Percentiles rank a stretch among this genome's conserved stretches.
Conservation (phyloP, 2,113 vertebrate genomes). For the Oceanites oceanicus region DNA sequence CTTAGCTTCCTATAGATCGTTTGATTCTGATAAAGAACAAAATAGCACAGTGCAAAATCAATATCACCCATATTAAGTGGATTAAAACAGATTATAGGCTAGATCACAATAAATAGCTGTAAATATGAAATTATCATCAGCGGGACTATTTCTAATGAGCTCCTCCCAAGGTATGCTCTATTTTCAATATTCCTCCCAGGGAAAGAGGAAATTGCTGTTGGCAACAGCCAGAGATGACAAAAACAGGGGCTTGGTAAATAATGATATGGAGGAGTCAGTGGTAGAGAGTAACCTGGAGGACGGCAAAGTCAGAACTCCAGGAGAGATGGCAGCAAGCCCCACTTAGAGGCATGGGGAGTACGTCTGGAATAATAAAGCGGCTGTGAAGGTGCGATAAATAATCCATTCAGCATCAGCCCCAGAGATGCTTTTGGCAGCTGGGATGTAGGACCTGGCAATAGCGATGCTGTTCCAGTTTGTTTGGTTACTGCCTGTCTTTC, state of each 20-base stretch:
- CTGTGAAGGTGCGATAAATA: background rate
- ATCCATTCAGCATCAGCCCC: background rate
- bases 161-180: background rate
- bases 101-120: background rate
- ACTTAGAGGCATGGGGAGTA: background rate
- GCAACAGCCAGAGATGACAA: background rate
- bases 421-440: background rate
- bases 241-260: background rate
- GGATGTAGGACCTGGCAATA: background rate
- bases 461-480: background rate
- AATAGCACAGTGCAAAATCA: background rate
- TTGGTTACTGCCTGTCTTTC: background rate
- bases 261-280: background rate
- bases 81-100: slow-evolving; percentile 4
- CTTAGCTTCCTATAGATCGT: background rate
- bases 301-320: background rate
- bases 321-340: background rate
- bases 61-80: background rate
- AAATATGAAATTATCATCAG: background rate
- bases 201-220: background rate
- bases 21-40: slow-evolving; percentile 14
- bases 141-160: background rate
- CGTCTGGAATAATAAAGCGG: background rate
- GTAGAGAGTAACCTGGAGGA: background rate
- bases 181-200: background rate